Evolutionary conservation across 2,888 invertebrate genomes (phyloP).

Genomic region (Saturnia japonica): DNA sequence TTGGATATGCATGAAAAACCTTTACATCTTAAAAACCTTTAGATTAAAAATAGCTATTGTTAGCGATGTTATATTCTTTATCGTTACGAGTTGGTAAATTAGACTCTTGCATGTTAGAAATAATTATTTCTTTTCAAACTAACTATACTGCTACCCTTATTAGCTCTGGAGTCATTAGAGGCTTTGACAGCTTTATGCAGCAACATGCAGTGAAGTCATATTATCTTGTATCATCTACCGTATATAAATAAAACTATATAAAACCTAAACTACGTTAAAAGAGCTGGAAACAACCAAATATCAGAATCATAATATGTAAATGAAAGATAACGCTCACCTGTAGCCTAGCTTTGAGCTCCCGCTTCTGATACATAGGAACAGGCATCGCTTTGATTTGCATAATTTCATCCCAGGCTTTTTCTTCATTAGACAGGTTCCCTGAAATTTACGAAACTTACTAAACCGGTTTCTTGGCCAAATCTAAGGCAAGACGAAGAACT

Average conservation of each 20-base stretch:
- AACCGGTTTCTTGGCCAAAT: too few relatives aligned
- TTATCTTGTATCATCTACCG: neutral
- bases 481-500: too few relatives aligned
- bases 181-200: too few relatives aligned
- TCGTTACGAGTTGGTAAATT: neutral
- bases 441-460: constrained; percentile 30
- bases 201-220: neutral
- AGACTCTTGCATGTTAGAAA: neutral
- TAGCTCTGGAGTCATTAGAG: too few relatives aligned
- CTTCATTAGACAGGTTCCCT: constrained; percentile 90
- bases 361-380: constrained; percentile 90
- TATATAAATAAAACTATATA: too few relatives aligned
- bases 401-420: constrained; percentile 92
- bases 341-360: constrained; percentile 88
- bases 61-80: neutral
- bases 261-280: neutral
- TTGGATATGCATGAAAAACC: neutral
- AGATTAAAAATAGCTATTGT: neutral
- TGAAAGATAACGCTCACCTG: constrained; percentile 81
- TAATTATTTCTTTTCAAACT: too few relatives aligned
- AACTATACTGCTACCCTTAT: too few relatives aligned
- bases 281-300: neutral
- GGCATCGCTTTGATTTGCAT: constrained; percentile 93
- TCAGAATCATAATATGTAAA: too few relatives aligned
- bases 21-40: neutral